These are phyloP conservation scores for Drosophila anomalata DNA, from an alignment of 2,888 invertebrate genomes.

Conservation along the genomic window DNA sequence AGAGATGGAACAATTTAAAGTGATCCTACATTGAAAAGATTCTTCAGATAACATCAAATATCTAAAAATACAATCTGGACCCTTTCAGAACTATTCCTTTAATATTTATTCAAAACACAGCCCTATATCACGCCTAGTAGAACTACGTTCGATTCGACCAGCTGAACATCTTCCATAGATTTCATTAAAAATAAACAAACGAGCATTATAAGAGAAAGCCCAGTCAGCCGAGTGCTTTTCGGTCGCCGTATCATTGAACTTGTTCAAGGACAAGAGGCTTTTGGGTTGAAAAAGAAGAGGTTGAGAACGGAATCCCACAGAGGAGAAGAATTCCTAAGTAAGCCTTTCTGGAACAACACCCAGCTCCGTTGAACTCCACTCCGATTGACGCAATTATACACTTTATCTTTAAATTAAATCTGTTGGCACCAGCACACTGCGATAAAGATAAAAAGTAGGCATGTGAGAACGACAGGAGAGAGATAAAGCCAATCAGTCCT, in stretches of 20 bases:
- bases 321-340: not conserved
- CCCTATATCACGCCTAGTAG: not conserved
- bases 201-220: conserved; percentile 47
- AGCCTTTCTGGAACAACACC: not conserved
- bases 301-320: conserved; percentile 24
- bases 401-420: conserved; percentile 17
- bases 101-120: no score
- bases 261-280: conserved; percentile 64
- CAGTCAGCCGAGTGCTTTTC: conserved; percentile 25
- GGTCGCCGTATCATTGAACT: conserved; percentile 67
- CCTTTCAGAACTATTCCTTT: no score
- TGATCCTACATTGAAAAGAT: no score
- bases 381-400: conserved; percentile 37
- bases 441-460: conserved; percentile 12
- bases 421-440: conserved; percentile 19
- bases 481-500: conserved; percentile 24
- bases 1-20: no score
- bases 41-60: no score
- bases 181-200: not conserved
- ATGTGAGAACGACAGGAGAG: conserved; percentile 22
- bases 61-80: no score
- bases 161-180: not conserved
- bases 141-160: not conserved
- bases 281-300: conserved; percentile 5
- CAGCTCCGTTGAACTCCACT: not conserved